A percentile compares a stretch with the other conserved stretches of the same genome.
Evolutionary conservation across 2,797 vertebrate species (phyloP).

Genomic region (Austrolebias charrua): DNA sequence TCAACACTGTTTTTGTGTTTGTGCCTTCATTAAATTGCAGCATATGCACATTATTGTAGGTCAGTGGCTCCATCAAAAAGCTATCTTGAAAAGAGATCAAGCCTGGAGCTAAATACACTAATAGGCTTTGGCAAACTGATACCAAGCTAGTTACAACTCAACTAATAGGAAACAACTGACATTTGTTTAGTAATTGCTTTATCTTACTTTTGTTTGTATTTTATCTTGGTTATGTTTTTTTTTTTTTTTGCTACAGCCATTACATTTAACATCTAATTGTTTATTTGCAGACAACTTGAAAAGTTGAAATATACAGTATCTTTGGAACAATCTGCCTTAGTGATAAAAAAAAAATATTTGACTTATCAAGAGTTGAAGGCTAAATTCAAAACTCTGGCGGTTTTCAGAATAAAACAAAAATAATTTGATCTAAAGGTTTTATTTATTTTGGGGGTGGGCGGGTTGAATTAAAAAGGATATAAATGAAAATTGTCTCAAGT

Average conservation of each 20-base stretch:
- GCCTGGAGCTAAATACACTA: slow-evolving; percentile 62
- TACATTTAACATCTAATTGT: background rate
- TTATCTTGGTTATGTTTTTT: no score
- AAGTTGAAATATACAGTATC: no score
- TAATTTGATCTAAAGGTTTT: no score
- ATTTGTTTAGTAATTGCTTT: slow-evolving; percentile 2
- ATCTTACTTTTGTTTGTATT: slow-evolving; percentile 32
- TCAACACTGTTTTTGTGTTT: slow-evolving; percentile 30
- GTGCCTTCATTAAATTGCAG: slow-evolving; percentile 46
- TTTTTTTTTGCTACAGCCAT: slow-evolving; percentile 8
- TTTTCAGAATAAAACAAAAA: no score
- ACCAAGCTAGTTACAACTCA: slow-evolving; percentile 43
- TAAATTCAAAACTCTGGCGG: no score
- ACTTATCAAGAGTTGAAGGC: no score
- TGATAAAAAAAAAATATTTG: no score
- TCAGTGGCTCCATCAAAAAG: slow-evolving; percentile 55
- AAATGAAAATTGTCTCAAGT: no score
- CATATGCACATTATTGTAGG: slow-evolving; percentile 55
- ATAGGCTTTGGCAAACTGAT: slow-evolving; percentile 60
- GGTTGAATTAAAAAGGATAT: no score
- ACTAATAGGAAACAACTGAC: slow-evolving; percentile 35
- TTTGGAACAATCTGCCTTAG: no score
- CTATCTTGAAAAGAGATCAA: slow-evolving; percentile 53
- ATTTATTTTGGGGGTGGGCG: no score
- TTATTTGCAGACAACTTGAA: background rate